Conservation (phyloP, 2,797 vertebrate genomes). For the Neopelma chrysocephalum region DNA sequence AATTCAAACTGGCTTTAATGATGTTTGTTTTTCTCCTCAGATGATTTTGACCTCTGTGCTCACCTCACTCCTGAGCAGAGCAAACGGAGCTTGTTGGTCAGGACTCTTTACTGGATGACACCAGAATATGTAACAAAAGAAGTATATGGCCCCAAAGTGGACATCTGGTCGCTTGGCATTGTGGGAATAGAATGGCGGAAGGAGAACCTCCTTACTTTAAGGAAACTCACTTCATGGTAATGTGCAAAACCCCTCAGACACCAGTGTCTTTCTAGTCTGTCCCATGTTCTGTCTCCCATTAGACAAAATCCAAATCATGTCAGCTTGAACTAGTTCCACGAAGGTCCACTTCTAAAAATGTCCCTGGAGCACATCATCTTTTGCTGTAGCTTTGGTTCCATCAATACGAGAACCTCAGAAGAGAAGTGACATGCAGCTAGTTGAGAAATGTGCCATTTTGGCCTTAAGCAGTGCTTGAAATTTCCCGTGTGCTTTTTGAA, state of each 20-base stretch:
- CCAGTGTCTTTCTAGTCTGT: not conserved
- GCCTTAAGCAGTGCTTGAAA: not conserved
- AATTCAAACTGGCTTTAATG: not conserved
- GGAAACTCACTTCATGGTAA: conserved; percentile 89
- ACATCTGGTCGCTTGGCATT: conserved; percentile 89
- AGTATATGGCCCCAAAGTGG: conserved; percentile 86
- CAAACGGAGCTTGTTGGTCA: conserved; percentile 88
- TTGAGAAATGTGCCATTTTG: not conserved
- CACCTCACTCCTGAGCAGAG: conserved; percentile 88
- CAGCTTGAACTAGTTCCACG: not conserved
- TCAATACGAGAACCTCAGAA: not conserved
- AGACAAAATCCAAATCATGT: not conserved
- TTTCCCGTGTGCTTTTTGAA: not conserved
- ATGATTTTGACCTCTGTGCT: conserved; percentile 89
- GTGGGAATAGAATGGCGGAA: conserved; percentile 92
- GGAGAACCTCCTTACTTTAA: conserved; percentile 89
- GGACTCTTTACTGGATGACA: conserved; percentile 88
- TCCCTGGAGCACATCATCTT: not conserved
- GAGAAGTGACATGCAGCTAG: not conserved
- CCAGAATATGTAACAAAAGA: conserved; percentile 86
- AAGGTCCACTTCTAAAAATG: not conserved
- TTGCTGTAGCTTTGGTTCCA: not conserved
- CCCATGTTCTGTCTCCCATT: not conserved
- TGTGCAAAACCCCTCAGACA: not conserved
- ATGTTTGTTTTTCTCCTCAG: conserved; percentile 62